A percentile compares a stretch with the other conserved stretches of the same genome.
These are phyloP conservation scores for Labeo rohita DNA, from an alignment of 2,113 vertebrate species.

Conservation along the genomic window DNA sequence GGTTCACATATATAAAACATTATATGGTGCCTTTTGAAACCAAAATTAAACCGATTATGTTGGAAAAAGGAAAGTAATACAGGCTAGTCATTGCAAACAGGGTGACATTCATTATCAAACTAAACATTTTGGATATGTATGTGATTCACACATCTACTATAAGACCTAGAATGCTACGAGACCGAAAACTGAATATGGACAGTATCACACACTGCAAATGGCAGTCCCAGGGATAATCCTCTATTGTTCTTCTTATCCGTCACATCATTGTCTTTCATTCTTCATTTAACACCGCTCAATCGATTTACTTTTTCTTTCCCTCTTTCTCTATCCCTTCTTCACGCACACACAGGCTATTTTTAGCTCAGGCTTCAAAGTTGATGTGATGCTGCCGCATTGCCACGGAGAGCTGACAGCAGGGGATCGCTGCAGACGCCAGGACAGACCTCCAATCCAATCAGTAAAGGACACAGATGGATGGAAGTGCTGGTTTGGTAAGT, in stretches of 20 bases:
- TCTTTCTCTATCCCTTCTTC: constrained; percentile 15
- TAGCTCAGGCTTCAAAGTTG: constrained; percentile 41
- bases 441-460: not conserved
- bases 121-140: not conserved
- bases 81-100: not conserved
- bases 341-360: constrained; percentile 9
- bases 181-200: not conserved
- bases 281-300: not conserved
- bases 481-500: not conserved
- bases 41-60: not conserved
- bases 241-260: not conserved
- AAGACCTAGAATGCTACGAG: not conserved
- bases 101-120: not conserved
- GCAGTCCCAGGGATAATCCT: not conserved
- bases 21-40: not conserved
- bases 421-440: not conserved
- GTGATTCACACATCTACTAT: not conserved
- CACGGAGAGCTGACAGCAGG: constrained; percentile 29
- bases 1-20: too few relatives aligned
- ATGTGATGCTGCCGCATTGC: constrained; percentile 19
- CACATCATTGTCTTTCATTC: not conserved
- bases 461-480: not conserved
- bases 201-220: constrained; percentile 3
- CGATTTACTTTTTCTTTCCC: not conserved
- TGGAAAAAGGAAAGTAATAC: not conserved